These are phyloP conservation scores for Barypeithes pellucidus DNA, from an alignment of 2,888 invertebrate genomes.

Conservation along the genomic window DNA sequence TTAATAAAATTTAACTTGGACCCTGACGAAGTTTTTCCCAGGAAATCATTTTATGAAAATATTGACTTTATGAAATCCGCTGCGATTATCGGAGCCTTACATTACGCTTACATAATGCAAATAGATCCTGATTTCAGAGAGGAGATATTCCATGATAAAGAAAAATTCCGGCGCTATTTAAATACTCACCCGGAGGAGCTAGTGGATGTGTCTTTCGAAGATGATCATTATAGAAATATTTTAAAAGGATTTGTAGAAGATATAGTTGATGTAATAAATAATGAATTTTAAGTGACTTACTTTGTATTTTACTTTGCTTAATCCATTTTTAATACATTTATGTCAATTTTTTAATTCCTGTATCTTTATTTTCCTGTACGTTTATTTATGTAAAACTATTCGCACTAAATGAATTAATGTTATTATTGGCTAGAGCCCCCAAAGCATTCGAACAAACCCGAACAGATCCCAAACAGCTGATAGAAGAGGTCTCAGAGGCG, in stretches of 20 bases:
- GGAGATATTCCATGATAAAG: constrained; percentile 30
- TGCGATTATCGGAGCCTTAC: not conserved
- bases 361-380: too few relatives aligned
- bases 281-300: not conserved
- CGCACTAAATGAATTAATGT: too few relatives aligned
- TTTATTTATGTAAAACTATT: too few relatives aligned
- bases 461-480: too few relatives aligned
- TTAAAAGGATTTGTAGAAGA: constrained; percentile 36
- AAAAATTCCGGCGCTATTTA: constrained; percentile 31
- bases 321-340: too few relatives aligned
- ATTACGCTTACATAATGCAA: constrained; percentile 22
- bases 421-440: too few relatives aligned
- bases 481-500: too few relatives aligned
- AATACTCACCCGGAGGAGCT: constrained; percentile 13
- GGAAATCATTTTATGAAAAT: constrained; percentile 52
- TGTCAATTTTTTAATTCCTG: too few relatives aligned
- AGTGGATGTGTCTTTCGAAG: constrained; percentile 32
- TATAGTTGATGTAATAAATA: not conserved
- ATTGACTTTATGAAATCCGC: constrained; percentile 17
- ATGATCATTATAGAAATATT: constrained; percentile 35
- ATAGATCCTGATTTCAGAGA: constrained; percentile 41
- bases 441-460: too few relatives aligned
- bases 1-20: constrained; percentile 56
- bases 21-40: constrained; percentile 55
- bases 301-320: too few relatives aligned